A percentile compares a stretch with the other conserved stretches of the same genome.
phyloP scores from a whole-genome alignment of 2,888 invertebrate genomes.

The Apodemia hepburni region DNA sequence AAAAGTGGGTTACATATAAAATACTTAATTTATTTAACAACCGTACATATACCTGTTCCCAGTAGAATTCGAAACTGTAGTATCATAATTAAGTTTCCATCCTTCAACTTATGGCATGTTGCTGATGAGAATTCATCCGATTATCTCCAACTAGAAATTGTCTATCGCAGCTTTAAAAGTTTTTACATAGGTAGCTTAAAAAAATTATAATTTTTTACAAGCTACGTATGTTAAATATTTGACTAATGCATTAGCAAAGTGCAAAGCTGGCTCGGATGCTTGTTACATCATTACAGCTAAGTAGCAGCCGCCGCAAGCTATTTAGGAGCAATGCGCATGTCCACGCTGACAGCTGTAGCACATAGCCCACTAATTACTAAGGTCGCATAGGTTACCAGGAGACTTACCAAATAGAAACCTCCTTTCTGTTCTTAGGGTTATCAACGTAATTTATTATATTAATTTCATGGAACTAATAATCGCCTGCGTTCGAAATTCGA shows the following conservation, averaged over 20 bases:
- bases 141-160: too few species aligned
- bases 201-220: background rate
- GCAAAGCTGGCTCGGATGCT: slow-evolving; percentile 6
- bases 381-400: slow-evolving; percentile 19
- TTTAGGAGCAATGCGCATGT: slow-evolving; percentile 14
- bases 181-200: too few species aligned
- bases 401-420: slow-evolving; percentile 7
- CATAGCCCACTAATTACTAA: slow-evolving; percentile 20
- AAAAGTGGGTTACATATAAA: too few species aligned
- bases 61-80: too few species aligned
- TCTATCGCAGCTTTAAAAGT: too few species aligned
- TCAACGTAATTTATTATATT: background rate
- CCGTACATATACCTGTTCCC: too few species aligned
- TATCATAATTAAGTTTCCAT: too few species aligned
- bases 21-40: too few species aligned
- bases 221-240: background rate
- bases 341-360: slow-evolving; percentile 6
- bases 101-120: too few species aligned
- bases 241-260: slow-evolving; percentile 7
- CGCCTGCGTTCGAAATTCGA: too few species aligned
- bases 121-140: too few species aligned
- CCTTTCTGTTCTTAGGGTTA: slow-evolving; percentile 9
- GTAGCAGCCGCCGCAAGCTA: slow-evolving; percentile 12
- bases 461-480: too few species aligned
- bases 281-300: slow-evolving; percentile 14